phyloP scores from a whole-genome alignment of 2,888 invertebrate genomes.

The Matsumyia berberina region DNA sequence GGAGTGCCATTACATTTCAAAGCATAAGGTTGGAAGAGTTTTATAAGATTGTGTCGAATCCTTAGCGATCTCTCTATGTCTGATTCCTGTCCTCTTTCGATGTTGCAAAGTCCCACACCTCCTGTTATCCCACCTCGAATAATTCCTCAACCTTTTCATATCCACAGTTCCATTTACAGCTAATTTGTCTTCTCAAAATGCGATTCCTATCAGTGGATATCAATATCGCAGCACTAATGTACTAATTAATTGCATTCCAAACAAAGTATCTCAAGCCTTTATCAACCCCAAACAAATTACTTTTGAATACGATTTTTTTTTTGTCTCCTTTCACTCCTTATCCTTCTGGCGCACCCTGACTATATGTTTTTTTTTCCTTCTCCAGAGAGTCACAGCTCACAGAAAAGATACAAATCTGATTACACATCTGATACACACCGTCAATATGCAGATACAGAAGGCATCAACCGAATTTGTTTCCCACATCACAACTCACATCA shows the following conservation, averaged over 20 bases:
- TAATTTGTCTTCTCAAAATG: neutral
- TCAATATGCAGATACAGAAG: slow-evolving; percentile 38
- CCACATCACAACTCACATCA: slow-evolving; percentile 31
- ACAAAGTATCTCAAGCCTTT: slow-evolving; percentile 33
- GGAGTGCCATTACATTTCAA: too few species aligned
- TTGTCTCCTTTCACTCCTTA: neutral
- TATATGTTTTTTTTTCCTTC: slow-evolving; percentile 15
- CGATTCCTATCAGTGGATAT: slow-evolving; percentile 43
- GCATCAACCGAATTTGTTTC: slow-evolving; percentile 27
- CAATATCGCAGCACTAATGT: slow-evolving; percentile 18
- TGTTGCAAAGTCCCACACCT: too few species aligned
- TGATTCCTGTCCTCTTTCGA: too few species aligned
- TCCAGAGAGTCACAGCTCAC: slow-evolving; percentile 4
- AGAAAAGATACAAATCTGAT: slow-evolving; percentile 50
- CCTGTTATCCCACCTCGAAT: too few species aligned
- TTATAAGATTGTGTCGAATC: too few species aligned
- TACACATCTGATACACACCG: slow-evolving; percentile 47
- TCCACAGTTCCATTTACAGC: neutral
- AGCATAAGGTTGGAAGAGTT: too few species aligned
- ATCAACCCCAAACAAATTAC: slow-evolving; percentile 64
- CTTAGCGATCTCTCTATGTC: too few species aligned
- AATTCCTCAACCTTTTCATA: too few species aligned
- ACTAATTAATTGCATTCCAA: slow-evolving; percentile 52
- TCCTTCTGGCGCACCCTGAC: slow-evolving; percentile 22
- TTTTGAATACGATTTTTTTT: slow-evolving; percentile 28